Evolutionary conservation across 2,888 invertebrate genomes (phyloP).

Genomic region (Pseudococcus jackbeardsleyi): DNA sequence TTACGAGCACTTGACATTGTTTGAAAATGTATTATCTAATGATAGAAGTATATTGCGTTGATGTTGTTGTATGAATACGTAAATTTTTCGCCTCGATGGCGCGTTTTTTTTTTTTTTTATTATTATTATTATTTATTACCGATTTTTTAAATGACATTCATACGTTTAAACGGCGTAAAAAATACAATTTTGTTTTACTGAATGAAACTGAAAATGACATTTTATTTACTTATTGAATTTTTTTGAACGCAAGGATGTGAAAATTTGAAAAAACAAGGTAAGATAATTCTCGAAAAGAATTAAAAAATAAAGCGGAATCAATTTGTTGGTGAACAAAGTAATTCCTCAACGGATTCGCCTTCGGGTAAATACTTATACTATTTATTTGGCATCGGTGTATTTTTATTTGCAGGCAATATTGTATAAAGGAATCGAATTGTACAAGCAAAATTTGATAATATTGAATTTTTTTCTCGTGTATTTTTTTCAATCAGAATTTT

Average conservation of each 20-base stretch:
- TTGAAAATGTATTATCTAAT: neutral
- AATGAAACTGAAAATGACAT: neutral
- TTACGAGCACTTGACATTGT: neutral
- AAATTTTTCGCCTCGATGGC: neutral
- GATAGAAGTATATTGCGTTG: neutral
- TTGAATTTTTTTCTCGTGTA: too few species aligned
- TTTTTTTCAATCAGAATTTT: too few species aligned
- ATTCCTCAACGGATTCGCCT: too few species aligned
- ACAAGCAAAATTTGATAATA: too few species aligned
- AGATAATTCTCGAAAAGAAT: too few species aligned
- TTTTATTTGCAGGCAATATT: too few species aligned
- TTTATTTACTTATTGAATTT: neutral
- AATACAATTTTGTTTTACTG: neutral
- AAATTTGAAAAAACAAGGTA: neutral
- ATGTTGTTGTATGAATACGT: neutral
- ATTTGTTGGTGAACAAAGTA: too few species aligned
- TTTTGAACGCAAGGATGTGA: neutral
- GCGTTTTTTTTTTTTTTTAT: neutral
- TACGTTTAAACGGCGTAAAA: neutral
- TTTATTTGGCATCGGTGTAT: too few species aligned
- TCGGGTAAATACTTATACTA: too few species aligned
- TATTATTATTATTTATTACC: constrained; percentile 6
- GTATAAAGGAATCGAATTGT: too few species aligned
- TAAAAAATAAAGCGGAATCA: too few species aligned
- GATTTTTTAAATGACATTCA: neutral